Evolutionary conservation across 92 coral and sea anemone species (phyloP), one percentile per base, ranked within the genome.

Genomic region (Porites cylindrica): DNA sequence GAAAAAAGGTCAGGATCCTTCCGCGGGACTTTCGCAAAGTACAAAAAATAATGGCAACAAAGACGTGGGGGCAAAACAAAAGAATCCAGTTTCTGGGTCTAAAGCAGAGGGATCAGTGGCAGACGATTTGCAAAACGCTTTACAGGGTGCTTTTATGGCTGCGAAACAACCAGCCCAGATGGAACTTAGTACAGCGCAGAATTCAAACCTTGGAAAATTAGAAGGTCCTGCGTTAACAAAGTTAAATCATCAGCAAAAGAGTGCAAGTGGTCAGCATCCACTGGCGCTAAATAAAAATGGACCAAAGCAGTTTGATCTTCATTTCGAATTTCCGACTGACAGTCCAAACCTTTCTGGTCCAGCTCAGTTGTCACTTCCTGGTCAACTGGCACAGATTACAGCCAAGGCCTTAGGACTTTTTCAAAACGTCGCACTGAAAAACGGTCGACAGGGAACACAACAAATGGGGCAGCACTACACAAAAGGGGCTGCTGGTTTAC

Each of bases 371-470:
- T 21, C 82, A 16, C 56, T 73, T 43, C 51, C 72, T 10, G 17
- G 59, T 47, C 71, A 83, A 21, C 23, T 83, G 32, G 80, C 80
- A 8, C 70, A 83, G 64, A 72, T 73, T 56, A 62, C 79, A 18
- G 80, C 87, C 10, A 50, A 62, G 16, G 87, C 80, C 1, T 9
- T 74, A 8, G 80, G 72, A 1, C 23, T 83, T 11, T 53, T 83
- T 50, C 62, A 83, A 11, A 73, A 53, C 23, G 47, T 7, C 47
- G 73, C 80, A 21, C 8, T 72, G 0, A 56, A 58, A 70, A 70
- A 29, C 59, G 68, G 19, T 10, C 13, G 61, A 38, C 85, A 32
- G 32, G 11, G 51, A 18, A 66, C 10, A 20, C 73, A 1, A 1
- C 29, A 38, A 50, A 16, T 16, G 47, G 47, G 43, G 16, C 62